Conservation (phyloP, 2,888 invertebrate genomes). For the Nowickia ferox region DNA sequence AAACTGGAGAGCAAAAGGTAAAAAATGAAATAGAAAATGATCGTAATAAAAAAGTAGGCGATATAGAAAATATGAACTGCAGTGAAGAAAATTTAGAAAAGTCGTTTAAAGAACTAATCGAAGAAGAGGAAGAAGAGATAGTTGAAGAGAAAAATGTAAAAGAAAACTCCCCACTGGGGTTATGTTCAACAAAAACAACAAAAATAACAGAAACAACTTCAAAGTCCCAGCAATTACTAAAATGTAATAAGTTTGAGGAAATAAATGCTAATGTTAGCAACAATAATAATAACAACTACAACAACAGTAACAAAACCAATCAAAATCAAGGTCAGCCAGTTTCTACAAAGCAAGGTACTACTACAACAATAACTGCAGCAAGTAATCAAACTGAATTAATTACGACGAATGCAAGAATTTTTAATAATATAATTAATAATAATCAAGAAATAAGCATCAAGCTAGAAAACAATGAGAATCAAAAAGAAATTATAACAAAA, state of each 20-base stretch:
- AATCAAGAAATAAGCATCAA: slow-evolving; percentile 42
- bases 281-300: slow-evolving; percentile 45
- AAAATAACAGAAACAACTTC: slow-evolving; percentile 7
- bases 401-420: slow-evolving; percentile 15
- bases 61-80: background rate
- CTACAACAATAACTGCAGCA: slow-evolving; percentile 22
- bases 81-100: slow-evolving; percentile 59
- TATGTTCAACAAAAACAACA: background rate
- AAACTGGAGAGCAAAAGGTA: slow-evolving; percentile 20
- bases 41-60: slow-evolving; percentile 26
- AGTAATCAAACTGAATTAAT: slow-evolving; percentile 38
- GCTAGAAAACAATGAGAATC: slow-evolving; percentile 40
- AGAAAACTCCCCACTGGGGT: slow-evolving; percentile 9
- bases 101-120: slow-evolving; percentile 60
- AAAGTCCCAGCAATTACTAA: slow-evolving; percentile 65
- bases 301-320: slow-evolving; percentile 50
- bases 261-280: slow-evolving; percentile 30
- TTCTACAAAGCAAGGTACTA: slow-evolving; percentile 47
- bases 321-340: slow-evolving; percentile 69
- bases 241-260: slow-evolving; percentile 55
- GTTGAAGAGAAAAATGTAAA: background rate
- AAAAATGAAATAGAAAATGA: slow-evolving; percentile 55
- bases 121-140: slow-evolving; percentile 23
- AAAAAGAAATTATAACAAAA: slow-evolving; percentile 31
- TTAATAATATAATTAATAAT: background rate